These are phyloP conservation scores for Turdus rufiventris DNA, from an alignment of 2,113 vertebrate genomes.

Conservation along the genomic window DNA sequence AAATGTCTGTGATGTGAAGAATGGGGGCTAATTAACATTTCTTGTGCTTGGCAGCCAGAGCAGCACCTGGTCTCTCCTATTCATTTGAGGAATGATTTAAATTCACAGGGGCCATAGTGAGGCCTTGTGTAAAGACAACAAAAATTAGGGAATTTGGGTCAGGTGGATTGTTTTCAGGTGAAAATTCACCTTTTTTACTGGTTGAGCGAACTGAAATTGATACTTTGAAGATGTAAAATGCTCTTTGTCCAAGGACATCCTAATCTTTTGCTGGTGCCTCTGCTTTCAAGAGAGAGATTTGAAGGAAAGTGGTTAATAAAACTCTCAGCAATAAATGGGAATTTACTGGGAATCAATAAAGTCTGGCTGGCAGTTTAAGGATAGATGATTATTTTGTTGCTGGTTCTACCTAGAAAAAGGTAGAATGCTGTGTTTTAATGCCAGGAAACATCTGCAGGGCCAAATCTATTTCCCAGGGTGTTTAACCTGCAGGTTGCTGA, in stretches of 20 bases:
- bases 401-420: not conserved
- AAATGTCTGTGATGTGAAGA: not conserved
- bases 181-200: not conserved
- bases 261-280: not conserved
- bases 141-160: not conserved
- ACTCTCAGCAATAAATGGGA: not conserved
- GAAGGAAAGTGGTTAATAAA: not conserved
- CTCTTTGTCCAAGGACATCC: not conserved
- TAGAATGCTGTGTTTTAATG: rapidly evolving
- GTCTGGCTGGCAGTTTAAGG: not conserved
- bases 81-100: not conserved
- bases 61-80: not conserved
- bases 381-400: not conserved
- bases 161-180: not conserved
- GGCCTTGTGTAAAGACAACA: not conserved
- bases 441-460: not conserved
- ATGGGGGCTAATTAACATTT: not conserved
- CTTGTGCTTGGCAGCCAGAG: not conserved
- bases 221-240: not conserved
- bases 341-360: not conserved
- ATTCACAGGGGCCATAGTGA: not conserved
- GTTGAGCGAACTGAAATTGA: not conserved
- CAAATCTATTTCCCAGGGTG: not conserved
- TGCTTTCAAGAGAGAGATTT: not conserved
- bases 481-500: not conserved